Base-by-base conservation (phyloP, 2,888 invertebrate species). In the Cosmia trapezina region DNA sequence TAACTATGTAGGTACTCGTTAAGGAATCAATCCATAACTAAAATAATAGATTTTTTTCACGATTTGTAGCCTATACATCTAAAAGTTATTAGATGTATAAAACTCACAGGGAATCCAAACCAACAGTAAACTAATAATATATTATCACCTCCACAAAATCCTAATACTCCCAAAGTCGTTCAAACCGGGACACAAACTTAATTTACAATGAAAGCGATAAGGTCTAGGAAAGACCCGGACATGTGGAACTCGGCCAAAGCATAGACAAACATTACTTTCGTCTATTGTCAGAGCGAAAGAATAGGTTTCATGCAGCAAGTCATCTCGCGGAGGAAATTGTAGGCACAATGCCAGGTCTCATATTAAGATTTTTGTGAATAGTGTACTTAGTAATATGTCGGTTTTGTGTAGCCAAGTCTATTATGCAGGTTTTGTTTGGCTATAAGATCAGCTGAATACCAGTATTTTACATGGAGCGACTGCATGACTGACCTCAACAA, bases 301-400 rank as follows among this genome's bases (percentile, higher is more conserved):
- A 81, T 68, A 79, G 79, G 61, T 74, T 68, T 70, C 61, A 70
- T 83, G 22, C 74, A 49, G 73, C 83, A 28, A 64, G 69, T 68
- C 75, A 79, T 83, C 70, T 73, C 41, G 37, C 6, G 6, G 45
- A 70, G 54, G 59, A 3, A 68, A 72, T 43, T 65, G 59, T 54
- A 66, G 80, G 80, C 80, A 74, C 45, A 0, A 8, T 83, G 83
- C 83, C 80, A 83, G 45, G 49, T 67, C 43, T 0, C 33, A 0
- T 65, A 81, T 49, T 67, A 72, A 11, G 33, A 51, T 33, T 68
- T 63, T 60, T 53, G 33, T 53, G 62, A 60, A 68, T 43, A 73
- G 37, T 53, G 49, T 64, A 49, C 56, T 78, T 17, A 57, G 54
- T 82, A n/a, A 59, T 54, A 17, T 49, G 22, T 22, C 9, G 11